Evolutionary conservation across 2,113 vertebrate species (phyloP).

Genomic region (Ardeotis arabs): DNA sequence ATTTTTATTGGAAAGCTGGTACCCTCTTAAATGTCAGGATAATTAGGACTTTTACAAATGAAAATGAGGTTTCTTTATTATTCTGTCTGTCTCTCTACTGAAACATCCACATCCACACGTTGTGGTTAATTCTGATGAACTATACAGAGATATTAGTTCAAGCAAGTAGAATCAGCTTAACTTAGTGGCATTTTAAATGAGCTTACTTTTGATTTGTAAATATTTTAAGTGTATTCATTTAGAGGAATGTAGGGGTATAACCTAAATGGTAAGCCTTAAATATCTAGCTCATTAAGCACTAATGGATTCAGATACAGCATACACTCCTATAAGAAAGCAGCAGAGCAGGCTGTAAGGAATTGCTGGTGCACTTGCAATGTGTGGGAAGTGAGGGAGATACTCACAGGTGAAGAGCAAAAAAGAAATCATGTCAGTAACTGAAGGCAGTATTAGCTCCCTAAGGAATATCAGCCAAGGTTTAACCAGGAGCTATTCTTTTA

Average conservation of each 20-base stretch:
- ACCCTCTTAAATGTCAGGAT: background rate
- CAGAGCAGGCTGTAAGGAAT: background rate
- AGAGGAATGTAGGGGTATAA: background rate
- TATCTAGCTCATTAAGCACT: background rate
- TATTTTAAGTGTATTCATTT: background rate
- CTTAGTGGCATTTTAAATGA: background rate
- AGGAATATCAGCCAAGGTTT: background rate
- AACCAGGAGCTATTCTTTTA: background rate
- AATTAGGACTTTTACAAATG: background rate
- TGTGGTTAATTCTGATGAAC: background rate
- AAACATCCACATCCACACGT: background rate
- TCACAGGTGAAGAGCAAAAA: background rate
- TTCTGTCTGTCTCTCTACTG: background rate
- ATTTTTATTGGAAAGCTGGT: conserved; percentile 23
- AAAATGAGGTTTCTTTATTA: background rate
- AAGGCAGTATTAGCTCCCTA: background rate
- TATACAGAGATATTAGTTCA: background rate
- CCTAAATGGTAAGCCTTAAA: background rate
- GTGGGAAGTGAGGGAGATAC: background rate
- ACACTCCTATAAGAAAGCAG: background rate
- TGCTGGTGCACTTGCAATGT: background rate
- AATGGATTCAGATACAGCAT: background rate
- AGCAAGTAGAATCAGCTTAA: background rate
- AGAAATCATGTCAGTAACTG: background rate
- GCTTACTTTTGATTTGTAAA: background rate